Conservation (phyloP, 2,888 invertebrate genomes). For the Zootermopsis nevadensis region DNA sequence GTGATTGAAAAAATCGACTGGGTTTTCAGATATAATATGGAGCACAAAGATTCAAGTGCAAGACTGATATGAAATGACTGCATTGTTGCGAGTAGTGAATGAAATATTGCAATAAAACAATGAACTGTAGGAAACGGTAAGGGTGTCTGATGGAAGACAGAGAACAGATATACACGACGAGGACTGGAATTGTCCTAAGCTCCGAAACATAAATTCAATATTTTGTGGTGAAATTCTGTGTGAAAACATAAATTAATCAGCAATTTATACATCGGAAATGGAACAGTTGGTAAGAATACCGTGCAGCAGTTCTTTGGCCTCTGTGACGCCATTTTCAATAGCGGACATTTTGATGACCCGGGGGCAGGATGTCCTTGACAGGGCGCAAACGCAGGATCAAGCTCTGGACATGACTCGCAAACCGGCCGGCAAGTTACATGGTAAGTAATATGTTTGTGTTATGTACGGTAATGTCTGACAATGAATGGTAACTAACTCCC, state of each 20-base stretch:
- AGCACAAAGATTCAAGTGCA: too few species aligned
- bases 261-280: conserved; percentile 24
- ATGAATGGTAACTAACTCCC: too few species aligned
- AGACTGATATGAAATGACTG: too few species aligned
- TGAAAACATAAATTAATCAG: neutral
- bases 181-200: too few species aligned
- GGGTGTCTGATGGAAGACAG: too few species aligned
- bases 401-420: conserved; percentile 68
- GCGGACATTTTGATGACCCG: conserved; percentile 53
- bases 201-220: too few species aligned
- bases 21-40: too few species aligned
- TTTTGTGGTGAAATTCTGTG: neutral
- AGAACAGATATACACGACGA: too few species aligned
- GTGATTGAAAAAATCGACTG: too few species aligned
- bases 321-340: conserved; percentile 53
- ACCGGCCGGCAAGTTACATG: conserved; percentile 56
- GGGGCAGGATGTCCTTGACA: conserved; percentile 63
- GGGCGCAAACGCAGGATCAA: conserved; percentile 64
- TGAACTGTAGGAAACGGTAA: too few species aligned
- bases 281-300: conserved; percentile 48
- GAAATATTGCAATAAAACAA: too few species aligned
- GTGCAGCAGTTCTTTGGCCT: conserved; percentile 29
- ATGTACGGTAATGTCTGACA: neutral
- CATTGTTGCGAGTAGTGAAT: too few species aligned
- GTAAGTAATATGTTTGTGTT: conserved; percentile 39